These are phyloP conservation scores for Monopis laevigella DNA, from an alignment of 2,888 invertebrate species.

Conservation along the genomic window DNA sequence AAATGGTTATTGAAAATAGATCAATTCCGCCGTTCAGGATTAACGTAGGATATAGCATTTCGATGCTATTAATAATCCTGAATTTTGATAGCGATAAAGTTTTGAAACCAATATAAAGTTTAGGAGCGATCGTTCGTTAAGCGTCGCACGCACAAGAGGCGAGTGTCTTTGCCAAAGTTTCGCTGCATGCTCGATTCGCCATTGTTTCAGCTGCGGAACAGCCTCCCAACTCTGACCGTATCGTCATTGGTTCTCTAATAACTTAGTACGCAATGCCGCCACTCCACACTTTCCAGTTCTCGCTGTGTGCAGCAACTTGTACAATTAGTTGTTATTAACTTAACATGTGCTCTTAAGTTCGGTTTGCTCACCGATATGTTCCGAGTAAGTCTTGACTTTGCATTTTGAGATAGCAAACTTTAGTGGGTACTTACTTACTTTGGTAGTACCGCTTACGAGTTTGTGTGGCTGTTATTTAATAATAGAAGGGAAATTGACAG, in stretches of 20 bases:
- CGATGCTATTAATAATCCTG: too few species aligned
- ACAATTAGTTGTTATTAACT: slow-evolving; percentile 53
- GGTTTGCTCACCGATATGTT: slow-evolving; percentile 32
- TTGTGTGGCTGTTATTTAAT: too few species aligned
- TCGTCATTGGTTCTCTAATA: slow-evolving; percentile 25
- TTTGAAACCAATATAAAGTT: slow-evolving; percentile 62
- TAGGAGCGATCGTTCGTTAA: slow-evolving; percentile 43
- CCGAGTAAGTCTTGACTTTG: slow-evolving; percentile 14
- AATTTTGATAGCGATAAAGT: slow-evolving; percentile 36
- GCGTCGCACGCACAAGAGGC: slow-evolving; percentile 47
- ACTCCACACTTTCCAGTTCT: slow-evolving; percentile 2
- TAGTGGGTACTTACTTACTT: too few species aligned
- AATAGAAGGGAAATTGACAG: too few species aligned
- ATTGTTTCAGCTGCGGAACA: slow-evolving; percentile 52
- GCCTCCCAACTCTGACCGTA: slow-evolving; percentile 50
- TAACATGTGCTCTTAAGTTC: slow-evolving; percentile 29
- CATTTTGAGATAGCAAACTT: slow-evolving; percentile 14
- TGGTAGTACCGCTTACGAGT: too few species aligned
- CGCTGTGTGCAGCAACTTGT: slow-evolving; percentile 35
- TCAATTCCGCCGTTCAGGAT: too few species aligned
- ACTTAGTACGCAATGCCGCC: slow-evolving; percentile 36
- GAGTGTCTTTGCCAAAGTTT: slow-evolving; percentile 56
- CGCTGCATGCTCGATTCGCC: slow-evolving; percentile 62
- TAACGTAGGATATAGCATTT: too few species aligned
- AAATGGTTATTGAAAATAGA: too few species aligned